A percentile compares a stretch with the other conserved stretches of the same genome.
Evolutionary conservation across 2,888 invertebrate species (phyloP).

Genomic region (Eristalinus aeneus): DNA sequence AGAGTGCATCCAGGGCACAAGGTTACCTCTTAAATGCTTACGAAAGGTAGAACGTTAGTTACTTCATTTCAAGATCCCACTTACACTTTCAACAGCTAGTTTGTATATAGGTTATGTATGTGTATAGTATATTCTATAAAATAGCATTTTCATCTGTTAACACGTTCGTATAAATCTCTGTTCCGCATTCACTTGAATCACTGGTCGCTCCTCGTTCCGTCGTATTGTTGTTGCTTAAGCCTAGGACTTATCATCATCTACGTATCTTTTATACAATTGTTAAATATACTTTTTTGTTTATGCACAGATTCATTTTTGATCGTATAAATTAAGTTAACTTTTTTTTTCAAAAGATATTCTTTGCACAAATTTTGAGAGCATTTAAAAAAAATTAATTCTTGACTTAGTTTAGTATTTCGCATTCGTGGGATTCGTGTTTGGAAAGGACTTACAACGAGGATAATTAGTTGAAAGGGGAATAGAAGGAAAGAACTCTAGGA

Average conservation of each 20-base stretch:
- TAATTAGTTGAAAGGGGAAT: neutral
- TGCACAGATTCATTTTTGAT: constrained; percentile 44
- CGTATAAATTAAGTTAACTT: constrained; percentile 38
- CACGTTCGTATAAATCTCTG: constrained; percentile 17
- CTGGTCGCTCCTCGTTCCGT: constrained; percentile 38
- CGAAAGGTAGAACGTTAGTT: constrained; percentile 45
- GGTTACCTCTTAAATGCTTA: constrained; percentile 39
- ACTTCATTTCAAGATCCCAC: constrained; percentile 31
- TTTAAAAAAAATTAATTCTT: constrained; percentile 14
- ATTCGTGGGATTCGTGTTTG: neutral
- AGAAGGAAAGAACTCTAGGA: constrained; percentile 39
- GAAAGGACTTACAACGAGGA: neutral
- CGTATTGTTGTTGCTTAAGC: neutral
- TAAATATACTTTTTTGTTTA: constrained; percentile 9
- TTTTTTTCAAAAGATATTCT: constrained; percentile 3
- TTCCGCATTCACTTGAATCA: constrained; percentile 44
- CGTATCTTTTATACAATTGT: constrained; percentile 12
- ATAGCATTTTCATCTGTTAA: constrained; percentile 56
- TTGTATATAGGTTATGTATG: constrained; percentile 46
- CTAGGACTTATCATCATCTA: constrained; percentile 21
- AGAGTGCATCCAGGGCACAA: constrained; percentile 35
- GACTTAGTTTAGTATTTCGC: constrained; percentile 1
- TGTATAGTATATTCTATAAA: constrained; percentile 34
- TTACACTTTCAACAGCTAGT: constrained; percentile 9
- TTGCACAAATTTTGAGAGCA: constrained; percentile 15